phyloP scores from a whole-genome alignment of 92 coral and sea anemone species.

The Muricea muricata region DNA sequence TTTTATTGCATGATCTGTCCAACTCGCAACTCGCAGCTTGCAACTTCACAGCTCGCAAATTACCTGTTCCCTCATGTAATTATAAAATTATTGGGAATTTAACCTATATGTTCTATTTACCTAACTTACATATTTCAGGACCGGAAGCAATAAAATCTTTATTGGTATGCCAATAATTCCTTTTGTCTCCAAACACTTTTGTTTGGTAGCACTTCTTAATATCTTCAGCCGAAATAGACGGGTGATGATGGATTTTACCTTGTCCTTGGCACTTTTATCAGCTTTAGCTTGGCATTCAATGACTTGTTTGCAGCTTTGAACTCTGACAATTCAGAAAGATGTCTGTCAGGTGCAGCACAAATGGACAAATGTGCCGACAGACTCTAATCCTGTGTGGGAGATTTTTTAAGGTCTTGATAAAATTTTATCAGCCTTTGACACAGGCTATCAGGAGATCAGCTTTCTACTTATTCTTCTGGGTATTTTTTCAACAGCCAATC shows the following conservation, averaged over 20 bases:
- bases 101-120: too few species aligned
- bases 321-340: slow-evolving; percentile 24
- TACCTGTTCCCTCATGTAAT: too few species aligned
- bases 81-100: too few species aligned
- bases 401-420: slow-evolving; percentile 53
- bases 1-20: too few species aligned
- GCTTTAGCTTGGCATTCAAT: slow-evolving; percentile 55
- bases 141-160: too few species aligned
- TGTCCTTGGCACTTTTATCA: slow-evolving; percentile 40
- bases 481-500: slow-evolving; percentile 32
- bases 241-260: slow-evolving; percentile 25
- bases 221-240: slow-evolving; percentile 54
- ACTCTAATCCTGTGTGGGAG: slow-evolving; percentile 37
- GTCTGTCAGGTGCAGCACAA: slow-evolving; percentile 50
- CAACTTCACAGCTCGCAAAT: too few species aligned
- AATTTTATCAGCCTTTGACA: slow-evolving; percentile 42
- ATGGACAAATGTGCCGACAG: slow-evolving; percentile 50
- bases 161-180: too few species aligned
- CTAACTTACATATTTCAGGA: too few species aligned
- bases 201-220: slow-evolving; percentile 59
- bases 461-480: slow-evolving; percentile 28
- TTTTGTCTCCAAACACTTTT: slow-evolving; percentile 56
- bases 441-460: background rate
- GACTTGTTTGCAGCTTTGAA: slow-evolving; percentile 1
- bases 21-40: too few species aligned